A percentile compares a stretch with the other conserved stretches of the same genome.
Conservation (phyloP, 2,888 invertebrate genomes). For the Mellilla xanthometata region DNA sequence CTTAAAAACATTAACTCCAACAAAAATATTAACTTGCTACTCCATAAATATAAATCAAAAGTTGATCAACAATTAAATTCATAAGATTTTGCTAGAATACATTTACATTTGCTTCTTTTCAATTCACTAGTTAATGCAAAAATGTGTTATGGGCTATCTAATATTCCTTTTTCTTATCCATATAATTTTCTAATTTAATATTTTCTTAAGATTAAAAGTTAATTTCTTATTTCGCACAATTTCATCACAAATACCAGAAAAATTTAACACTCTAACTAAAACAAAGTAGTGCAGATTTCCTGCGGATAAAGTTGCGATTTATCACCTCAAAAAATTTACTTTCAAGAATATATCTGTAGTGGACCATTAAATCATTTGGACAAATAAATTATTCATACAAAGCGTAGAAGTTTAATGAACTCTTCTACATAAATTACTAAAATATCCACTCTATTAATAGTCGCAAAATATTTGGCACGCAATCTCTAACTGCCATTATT, state of each 20-base stretch:
- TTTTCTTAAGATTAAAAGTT: no score
- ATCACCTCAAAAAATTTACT: not conserved
- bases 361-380: constrained; percentile 4
- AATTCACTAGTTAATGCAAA: no score
- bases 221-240: no score
- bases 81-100: not conserved
- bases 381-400: constrained; percentile 3
- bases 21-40: constrained; percentile 20
- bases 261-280: no score
- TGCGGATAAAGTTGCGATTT: not conserved
- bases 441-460: constrained; percentile 5
- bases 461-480: constrained; percentile 6
- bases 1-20: constrained; percentile 40
- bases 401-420: constrained; percentile 11
- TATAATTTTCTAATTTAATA: no score
- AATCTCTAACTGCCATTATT: constrained; percentile 9
- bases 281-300: no score
- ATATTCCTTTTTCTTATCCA: no score
- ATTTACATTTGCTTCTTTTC: no score
- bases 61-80: constrained; percentile 35
- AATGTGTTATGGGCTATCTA: no score
- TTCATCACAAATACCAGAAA: no score
- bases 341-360: not conserved
- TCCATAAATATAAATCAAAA: constrained; percentile 26
- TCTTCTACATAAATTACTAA: constrained; percentile 8